A percentile compares a stretch with the other conserved stretches of the same genome.
phyloP scores from a whole-genome alignment of 2,888 invertebrate species.

The Brachycybe producta region DNA sequence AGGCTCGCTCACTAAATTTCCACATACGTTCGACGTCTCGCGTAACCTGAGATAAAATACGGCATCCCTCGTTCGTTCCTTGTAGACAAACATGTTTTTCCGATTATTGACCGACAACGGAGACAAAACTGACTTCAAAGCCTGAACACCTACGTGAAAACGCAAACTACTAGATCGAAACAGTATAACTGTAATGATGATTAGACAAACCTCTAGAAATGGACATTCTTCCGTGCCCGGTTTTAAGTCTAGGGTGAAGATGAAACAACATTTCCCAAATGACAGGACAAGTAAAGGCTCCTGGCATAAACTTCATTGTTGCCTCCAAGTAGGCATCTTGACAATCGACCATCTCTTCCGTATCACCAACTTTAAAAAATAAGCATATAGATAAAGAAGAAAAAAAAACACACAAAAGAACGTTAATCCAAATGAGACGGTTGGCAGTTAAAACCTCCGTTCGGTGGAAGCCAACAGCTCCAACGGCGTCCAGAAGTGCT shows the following conservation, averaged over 20 bases:
- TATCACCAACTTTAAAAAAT: conserved; percentile 7
- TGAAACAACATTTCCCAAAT: conserved; percentile 56
- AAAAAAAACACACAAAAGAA: not conserved
- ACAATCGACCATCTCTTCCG: conserved; percentile 13
- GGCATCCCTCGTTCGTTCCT: conserved; percentile 37
- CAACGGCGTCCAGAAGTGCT: not conserved
- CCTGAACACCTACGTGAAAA: conserved; percentile 35
- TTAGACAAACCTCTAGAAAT: not conserved
- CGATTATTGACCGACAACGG: conserved; percentile 57
- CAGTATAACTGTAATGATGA: not conserved
- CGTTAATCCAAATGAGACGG: too few relatives aligned
- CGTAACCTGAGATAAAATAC: conserved; percentile 32
- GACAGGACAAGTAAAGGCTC: conserved; percentile 58
- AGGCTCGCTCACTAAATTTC: too few relatives aligned
- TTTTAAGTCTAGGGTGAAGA: conserved; percentile 55
- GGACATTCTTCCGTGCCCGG: conserved; percentile 21
- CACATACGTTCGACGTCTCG: not conserved
- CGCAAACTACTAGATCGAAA: not conserved
- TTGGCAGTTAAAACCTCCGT: not conserved
- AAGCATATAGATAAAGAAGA: conserved; percentile 14
- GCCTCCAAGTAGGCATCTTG: conserved; percentile 33
- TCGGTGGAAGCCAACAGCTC: not conserved
- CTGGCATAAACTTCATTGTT: conserved; percentile 43
- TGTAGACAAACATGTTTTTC: conserved; percentile 62
- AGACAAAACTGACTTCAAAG: conserved; percentile 50